Evolutionary conservation across 2,888 invertebrate genomes (phyloP).

Genomic region (Temnothorax ravouxi): DNA sequence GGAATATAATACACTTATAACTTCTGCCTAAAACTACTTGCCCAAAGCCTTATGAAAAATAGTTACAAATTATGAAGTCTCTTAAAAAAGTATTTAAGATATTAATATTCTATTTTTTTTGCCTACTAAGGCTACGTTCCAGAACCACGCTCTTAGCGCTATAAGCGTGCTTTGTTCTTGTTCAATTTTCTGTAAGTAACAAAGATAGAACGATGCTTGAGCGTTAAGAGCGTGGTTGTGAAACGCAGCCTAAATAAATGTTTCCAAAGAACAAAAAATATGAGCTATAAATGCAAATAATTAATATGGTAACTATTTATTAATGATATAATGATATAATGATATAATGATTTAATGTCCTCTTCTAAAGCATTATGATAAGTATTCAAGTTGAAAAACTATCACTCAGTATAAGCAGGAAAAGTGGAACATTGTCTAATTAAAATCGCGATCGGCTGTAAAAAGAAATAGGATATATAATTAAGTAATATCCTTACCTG

Average conservation of each 20-base stretch:
- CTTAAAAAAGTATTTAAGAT: background rate
- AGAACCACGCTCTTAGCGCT: too few relatives aligned
- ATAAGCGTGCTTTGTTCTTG: too few relatives aligned
- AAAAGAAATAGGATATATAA: background rate
- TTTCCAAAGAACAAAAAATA: background rate
- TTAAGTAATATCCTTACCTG: conserved; percentile 88
- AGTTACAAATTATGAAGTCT: background rate
- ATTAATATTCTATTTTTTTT: background rate
- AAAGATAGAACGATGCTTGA: too few relatives aligned
- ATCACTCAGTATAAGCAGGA: background rate
- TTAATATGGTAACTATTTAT: background rate
- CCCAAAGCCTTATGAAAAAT: background rate
- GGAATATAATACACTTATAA: background rate
- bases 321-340: background rate
- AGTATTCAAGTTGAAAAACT: background rate
- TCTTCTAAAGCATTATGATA: background rate
- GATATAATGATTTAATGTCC: background rate
- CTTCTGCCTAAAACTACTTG: background rate
- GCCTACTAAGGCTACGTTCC: too few relatives aligned
- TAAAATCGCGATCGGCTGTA: background rate
- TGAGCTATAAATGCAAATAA: background rate
- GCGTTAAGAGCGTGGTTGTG: too few relatives aligned
- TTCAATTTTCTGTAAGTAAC: too few relatives aligned
- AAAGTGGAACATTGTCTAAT: background rate
- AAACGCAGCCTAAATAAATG: background rate